Evolutionary conservation across 2,797 vertebrate genomes (phyloP).

Genomic region (Ceryle rudis): DNA sequence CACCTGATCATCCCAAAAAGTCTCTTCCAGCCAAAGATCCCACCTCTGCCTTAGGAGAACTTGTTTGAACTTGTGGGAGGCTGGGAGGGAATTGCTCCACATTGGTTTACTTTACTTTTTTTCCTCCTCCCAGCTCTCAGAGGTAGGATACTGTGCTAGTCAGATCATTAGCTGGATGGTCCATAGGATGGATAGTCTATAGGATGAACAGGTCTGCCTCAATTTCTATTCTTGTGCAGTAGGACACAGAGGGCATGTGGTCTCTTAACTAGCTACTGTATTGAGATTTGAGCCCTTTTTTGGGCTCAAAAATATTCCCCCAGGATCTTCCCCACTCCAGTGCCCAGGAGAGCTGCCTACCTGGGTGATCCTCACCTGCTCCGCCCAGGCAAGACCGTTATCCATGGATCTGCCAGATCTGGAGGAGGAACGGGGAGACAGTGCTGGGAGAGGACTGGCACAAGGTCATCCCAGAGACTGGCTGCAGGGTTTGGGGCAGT

Average conservation of each 20-base stretch:
- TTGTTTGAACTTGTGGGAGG: not conserved
- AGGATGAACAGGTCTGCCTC: not conserved
- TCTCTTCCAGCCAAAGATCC: not conserved
- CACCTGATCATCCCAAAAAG: not conserved
- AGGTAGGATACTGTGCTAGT: not conserved
- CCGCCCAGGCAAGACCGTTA: not conserved
- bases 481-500: not conserved
- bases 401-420: not conserved
- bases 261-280: not conserved
- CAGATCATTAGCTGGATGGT: not conserved
- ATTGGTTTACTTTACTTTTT: not conserved
- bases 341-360: not conserved
- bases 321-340: not conserved
- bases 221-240: not conserved
- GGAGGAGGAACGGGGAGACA: not conserved
- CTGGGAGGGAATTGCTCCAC: not conserved
- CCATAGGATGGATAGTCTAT: not conserved
- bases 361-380: not conserved
- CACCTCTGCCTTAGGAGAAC: not conserved
- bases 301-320: not conserved
- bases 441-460: not conserved
- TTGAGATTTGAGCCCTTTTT: not conserved
- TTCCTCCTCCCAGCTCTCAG: not conserved
- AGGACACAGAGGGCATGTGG: accelerated
- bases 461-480: not conserved